A percentile compares a stretch with the other conserved stretches of the same genome.
Evolutionary conservation across 2,113 vertebrate species (phyloP).

Genomic region (Xiphias gladius): DNA sequence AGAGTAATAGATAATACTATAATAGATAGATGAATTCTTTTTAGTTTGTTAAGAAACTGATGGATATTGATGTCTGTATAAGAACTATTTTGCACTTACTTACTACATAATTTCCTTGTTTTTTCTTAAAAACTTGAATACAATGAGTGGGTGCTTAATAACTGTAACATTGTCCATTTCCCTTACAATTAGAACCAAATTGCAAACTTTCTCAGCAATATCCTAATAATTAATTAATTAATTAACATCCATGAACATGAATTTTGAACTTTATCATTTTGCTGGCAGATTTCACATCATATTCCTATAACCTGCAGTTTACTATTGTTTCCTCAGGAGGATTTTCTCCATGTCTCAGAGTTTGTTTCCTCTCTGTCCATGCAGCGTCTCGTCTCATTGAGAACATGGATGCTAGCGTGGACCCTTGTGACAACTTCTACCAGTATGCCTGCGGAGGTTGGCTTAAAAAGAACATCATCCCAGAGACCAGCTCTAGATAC

Average conservation of each 20-base stretch:
- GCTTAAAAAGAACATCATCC: conserved; percentile 94
- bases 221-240: too few relatives aligned
- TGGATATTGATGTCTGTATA: too few relatives aligned
- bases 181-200: too few relatives aligned
- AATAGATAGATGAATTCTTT: too few relatives aligned
- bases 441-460: conserved; percentile 96
- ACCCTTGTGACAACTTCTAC: conserved; percentile 94
- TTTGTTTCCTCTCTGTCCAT: conserved; percentile 15
- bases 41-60: neutral
- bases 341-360: neutral
- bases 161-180: too few relatives aligned
- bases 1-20: too few relatives aligned
- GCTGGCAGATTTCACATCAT: neutral
- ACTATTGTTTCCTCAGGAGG: neutral
- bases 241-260: too few relatives aligned
- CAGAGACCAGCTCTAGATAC: conserved; percentile 93
- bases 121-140: too few relatives aligned
- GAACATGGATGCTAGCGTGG: conserved; percentile 90
- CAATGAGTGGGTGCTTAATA: too few relatives aligned
- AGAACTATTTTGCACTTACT: too few relatives aligned
- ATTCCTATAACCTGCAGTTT: neutral
- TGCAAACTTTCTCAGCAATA: too few relatives aligned
- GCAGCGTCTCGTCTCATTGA: conserved; percentile 93
- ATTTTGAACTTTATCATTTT: neutral
- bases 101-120: too few relatives aligned